Percentiles rank a stretch among this genome's conserved stretches.
Conservation (phyloP, 2,113 vertebrate genomes). For the cat (Felis catus) region F.catus_Fca126_mat1.0 CM031415.1:180391501-180392000, state of each 20-base stretch:
- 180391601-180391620: slow-evolving; percentile 61
- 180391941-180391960: background rate
- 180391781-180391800: slow-evolving; percentile 38
- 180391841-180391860: slow-evolving; percentile 69
- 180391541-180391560: background rate
- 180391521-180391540: background rate
- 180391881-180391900: background rate
- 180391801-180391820: slow-evolving; percentile 64
- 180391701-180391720: slow-evolving; percentile 73
- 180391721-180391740: slow-evolving; percentile 37
- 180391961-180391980: background rate
- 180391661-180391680: slow-evolving; percentile 57
- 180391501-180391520: background rate
- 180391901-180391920: background rate
- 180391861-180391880: slow-evolving; percentile 54
- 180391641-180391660: slow-evolving; percentile 65
- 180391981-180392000: background rate
- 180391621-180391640: slow-evolving; percentile 52
- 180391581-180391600: background rate
- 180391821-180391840: slow-evolving; percentile 69
- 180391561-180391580: slow-evolving; percentile 1
- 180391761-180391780: slow-evolving; percentile 65
- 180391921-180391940: background rate
- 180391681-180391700: slow-evolving; percentile 49
- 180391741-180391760: slow-evolving; percentile 69